phyloP scores from a whole-genome alignment of 2,113 vertebrate genomes.

The Platichthys stellatus region DNA sequence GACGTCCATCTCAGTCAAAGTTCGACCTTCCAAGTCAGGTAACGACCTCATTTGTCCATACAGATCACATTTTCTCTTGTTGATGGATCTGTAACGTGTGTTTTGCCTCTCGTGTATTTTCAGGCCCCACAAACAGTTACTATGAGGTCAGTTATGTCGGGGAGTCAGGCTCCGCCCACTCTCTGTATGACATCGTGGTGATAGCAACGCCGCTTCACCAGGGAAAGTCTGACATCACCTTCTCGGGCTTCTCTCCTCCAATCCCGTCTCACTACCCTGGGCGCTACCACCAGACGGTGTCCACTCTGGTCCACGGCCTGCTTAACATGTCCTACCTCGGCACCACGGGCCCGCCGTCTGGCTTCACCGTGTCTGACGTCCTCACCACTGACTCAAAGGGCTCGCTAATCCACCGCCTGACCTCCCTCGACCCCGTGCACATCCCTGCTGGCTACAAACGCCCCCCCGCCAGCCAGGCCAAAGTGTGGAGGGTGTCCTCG shows the following conservation, averaged over 20 bases:
- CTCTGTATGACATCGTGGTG: slow-evolving; percentile 89
- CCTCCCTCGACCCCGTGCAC: slow-evolving; percentile 77
- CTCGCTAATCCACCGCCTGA: slow-evolving; percentile 83
- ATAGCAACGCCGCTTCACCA: slow-evolving; percentile 89
- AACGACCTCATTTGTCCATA: background rate
- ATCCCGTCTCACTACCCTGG: slow-evolving; percentile 81
- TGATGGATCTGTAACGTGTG: background rate
- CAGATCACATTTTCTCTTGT: background rate
- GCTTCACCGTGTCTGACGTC: slow-evolving; percentile 78
- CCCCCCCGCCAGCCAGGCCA: slow-evolving; percentile 34
- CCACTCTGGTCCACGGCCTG: slow-evolving; percentile 87
- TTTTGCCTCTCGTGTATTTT: background rate
- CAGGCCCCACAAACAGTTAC: slow-evolving; percentile 79
- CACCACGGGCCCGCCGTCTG: slow-evolving; percentile 47
- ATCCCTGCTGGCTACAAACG: slow-evolving; percentile 45
- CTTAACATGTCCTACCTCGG: slow-evolving; percentile 89
- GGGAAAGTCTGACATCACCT: slow-evolving; percentile 86
- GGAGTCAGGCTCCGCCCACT: slow-evolving; percentile 77
- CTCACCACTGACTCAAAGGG: slow-evolving; percentile 85
- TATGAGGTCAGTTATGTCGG: slow-evolving; percentile 88
- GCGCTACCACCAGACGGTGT: slow-evolving; percentile 84
- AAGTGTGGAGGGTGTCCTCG: slow-evolving; percentile 92
- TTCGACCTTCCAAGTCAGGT: slow-evolving; percentile 82
- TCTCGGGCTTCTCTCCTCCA: slow-evolving; percentile 87
- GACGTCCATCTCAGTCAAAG: slow-evolving; percentile 84